Evolutionary conservation across 1,140 invertebrate genomes (phyloP).

Genomic region (Formica selysi): DNA sequence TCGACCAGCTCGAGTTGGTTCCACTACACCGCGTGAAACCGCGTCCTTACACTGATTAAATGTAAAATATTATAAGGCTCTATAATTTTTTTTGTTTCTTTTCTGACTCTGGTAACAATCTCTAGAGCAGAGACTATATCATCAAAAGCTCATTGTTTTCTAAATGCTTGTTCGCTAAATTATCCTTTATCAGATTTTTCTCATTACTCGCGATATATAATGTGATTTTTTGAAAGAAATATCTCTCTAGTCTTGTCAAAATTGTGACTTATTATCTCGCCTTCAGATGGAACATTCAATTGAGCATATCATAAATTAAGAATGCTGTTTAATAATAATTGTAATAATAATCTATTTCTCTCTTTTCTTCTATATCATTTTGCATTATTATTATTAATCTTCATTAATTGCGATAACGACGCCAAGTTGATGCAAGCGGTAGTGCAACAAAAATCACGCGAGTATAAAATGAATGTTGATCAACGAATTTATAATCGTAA

Average conservation of each 20-base stretch:
- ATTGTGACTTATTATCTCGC: neutral
- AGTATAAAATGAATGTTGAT: conserved; percentile 18
- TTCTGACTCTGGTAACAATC: conserved; percentile 51
- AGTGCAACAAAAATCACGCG: conserved; percentile 18
- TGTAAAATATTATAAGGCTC: conserved; percentile 53
- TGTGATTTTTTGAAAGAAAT: too few relatives aligned
- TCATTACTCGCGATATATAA: neutral
- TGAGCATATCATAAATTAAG: conserved; percentile 41
- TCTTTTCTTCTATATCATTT: conserved; percentile 27
- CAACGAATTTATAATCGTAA: neutral
- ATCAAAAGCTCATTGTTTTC: conserved; percentile 34
- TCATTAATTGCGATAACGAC: conserved; percentile 17
- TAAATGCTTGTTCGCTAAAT: neutral
- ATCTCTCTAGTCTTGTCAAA: too few relatives aligned
- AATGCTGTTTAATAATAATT: conserved; percentile 23
- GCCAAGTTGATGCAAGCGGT: conserved; percentile 21
- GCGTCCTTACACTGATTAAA: conserved; percentile 46
- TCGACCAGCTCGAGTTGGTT: conserved; percentile 6
- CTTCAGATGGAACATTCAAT: conserved; percentile 52
- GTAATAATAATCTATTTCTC: conserved; percentile 33
- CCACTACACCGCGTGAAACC: neutral
- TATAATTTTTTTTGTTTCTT: conserved; percentile 38
- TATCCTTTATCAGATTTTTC: conserved; percentile 3
- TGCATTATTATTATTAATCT: conserved; percentile 30
- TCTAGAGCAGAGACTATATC: conserved; percentile 24